Conservation (phyloP, 2,113 vertebrate species). For the Chitala chitala region DNA sequence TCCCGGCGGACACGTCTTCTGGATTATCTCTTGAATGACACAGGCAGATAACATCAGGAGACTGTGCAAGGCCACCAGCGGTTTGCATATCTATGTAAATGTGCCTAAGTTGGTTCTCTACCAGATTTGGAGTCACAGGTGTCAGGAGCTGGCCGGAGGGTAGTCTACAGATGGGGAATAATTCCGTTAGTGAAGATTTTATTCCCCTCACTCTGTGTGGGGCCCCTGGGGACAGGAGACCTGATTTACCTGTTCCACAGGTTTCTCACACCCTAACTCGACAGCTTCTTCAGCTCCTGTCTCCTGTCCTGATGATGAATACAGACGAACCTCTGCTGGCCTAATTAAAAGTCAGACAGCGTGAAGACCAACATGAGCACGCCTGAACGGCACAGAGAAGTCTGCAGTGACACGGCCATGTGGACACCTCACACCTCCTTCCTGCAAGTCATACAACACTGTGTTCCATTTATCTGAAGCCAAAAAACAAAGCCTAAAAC, state of each 20-base stretch:
- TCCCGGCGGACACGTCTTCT: slow-evolving; percentile 17
- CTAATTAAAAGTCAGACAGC: slow-evolving; percentile 6
- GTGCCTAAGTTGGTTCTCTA: slow-evolving; percentile 22
- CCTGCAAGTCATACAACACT: background rate
- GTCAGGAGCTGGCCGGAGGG: slow-evolving; percentile 22
- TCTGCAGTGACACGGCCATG: background rate
- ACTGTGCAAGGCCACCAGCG: slow-evolving; percentile 36
- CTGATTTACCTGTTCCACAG: background rate
- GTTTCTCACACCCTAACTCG: background rate
- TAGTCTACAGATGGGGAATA: background rate
- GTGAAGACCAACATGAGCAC: background rate
- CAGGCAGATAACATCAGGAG: slow-evolving; percentile 36
- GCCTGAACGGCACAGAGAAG: background rate
- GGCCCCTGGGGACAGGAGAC: background rate
- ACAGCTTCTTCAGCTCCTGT: background rate
- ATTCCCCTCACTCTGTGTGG: background rate
- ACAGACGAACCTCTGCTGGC: background rate
- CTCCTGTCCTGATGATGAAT: background rate
- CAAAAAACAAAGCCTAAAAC: too few species aligned
- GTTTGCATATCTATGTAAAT: slow-evolving; percentile 71
- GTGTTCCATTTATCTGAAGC: too few species aligned
- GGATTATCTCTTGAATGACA: slow-evolving; percentile 18
- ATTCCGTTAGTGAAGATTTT: background rate
- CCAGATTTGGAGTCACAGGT: slow-evolving; percentile 21
- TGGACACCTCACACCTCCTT: background rate